A percentile compares a stretch with the other conserved stretches of the same genome.
phyloP scores from a whole-genome alignment of 2,113 vertebrate genomes.

The Lepisosteus osseus region DNA sequence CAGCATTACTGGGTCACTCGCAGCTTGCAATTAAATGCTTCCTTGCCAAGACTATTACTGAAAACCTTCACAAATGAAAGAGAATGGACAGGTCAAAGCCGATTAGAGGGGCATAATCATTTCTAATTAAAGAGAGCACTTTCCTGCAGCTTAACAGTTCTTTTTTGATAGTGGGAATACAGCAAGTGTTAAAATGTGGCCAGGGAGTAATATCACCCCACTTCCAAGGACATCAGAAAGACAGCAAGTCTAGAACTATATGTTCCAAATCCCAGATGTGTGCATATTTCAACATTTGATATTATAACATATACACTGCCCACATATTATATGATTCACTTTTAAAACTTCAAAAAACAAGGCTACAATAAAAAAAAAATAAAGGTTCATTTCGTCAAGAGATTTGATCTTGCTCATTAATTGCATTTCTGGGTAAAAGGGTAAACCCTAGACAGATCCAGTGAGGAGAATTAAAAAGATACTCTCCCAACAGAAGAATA shows the following conservation, averaged over 20 bases:
- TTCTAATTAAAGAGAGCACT: slow-evolving; percentile 44
- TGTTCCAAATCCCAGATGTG: no score
- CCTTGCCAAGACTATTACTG: not conserved
- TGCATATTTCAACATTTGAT: no score
- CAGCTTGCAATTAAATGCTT: not conserved
- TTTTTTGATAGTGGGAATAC: slow-evolving; percentile 29
- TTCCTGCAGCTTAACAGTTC: slow-evolving; percentile 32
- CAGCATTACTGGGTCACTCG: not conserved
- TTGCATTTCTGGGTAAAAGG: no score
- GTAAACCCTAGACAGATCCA: no score
- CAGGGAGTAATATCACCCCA: slow-evolving; percentile 53
- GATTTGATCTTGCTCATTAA: no score
- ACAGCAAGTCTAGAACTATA: slow-evolving; percentile 14
- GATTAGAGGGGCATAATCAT: slow-evolving; percentile 47
- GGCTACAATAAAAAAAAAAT: no score
- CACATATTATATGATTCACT: no score
- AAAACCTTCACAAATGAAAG: slow-evolving; percentile 11
- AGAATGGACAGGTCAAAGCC: slow-evolving; percentile 18
- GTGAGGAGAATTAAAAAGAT: no score
- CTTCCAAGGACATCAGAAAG: slow-evolving; percentile 29
- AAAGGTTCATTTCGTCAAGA: no score
- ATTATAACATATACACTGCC: no score
- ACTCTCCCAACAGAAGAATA: no score
- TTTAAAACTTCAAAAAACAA: no score
- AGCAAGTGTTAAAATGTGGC: slow-evolving; percentile 38